Conservation (phyloP, 2,797 vertebrate genomes). For the Chloroceryle amazona region DNA sequence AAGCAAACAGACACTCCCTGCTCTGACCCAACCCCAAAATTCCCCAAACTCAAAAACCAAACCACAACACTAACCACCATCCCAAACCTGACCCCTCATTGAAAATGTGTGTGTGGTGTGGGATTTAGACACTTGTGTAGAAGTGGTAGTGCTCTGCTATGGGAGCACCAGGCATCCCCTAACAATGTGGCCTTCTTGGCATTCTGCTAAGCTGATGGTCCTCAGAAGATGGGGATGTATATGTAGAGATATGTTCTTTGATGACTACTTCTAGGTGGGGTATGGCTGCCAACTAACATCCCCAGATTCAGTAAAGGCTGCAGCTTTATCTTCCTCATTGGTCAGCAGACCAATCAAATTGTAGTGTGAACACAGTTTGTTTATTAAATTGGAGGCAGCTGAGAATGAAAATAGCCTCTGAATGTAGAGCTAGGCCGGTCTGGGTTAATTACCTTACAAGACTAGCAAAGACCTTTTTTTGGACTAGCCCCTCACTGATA, state of each 20-base stretch:
- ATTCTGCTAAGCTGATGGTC: not conserved
- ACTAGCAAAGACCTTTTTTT: not conserved
- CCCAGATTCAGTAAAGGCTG: not conserved
- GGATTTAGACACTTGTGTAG: not conserved
- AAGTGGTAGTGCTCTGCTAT: not conserved
- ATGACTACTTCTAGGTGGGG: no score
- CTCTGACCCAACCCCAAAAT: not conserved
- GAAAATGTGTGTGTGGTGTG: rapidly evolving
- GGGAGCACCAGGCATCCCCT: rapidly evolving
- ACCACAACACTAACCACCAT: not conserved
- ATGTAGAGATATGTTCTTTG: not conserved
- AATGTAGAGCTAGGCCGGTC: not conserved
- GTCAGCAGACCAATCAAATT: not conserved
- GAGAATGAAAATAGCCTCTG: not conserved
- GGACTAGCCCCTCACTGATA: not conserved
- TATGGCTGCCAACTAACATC: not conserved
- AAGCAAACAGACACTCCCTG: not conserved
- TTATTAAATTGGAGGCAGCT: not conserved
- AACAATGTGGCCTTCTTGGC: not conserved
- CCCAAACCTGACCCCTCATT: not conserved
- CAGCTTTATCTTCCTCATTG: not conserved
- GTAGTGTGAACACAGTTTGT: not conserved
- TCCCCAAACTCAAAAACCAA: not conserved
- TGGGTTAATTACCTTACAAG: not conserved
- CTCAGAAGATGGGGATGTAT: not conserved